Evolutionary conservation across 2,888 invertebrate species (phyloP), one percentile per base, ranked within the genome.

Genomic region (Sinhomidia bicolor): DNA sequence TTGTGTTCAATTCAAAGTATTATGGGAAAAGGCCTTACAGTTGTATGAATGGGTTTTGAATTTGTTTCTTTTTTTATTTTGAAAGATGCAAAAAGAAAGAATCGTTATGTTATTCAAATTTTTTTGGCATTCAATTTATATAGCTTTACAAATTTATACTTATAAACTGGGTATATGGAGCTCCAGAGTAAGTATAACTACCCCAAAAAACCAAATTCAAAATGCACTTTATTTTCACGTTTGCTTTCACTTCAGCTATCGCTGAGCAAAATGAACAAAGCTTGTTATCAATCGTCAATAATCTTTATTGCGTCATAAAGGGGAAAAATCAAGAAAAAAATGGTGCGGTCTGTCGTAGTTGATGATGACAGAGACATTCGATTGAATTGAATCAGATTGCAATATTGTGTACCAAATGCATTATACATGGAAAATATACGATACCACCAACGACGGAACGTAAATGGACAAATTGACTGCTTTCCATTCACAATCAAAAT

Each of bases 381-480:
- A 79, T 57, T 60, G 60, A 79, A 79, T 79, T 14, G 54, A 23
- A 78, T 78, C 29, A 32, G 20, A 10, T 44, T 74, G 51, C n/a
- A 6, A 5, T 32, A 32, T 32, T 32, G n/a, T n/a, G n/a, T n/a
- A 32, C 23, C 10, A 71, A 71, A 36, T 62, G 29, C 12, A 29
- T 57, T 1, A 62, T 29, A 62, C 62, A 62, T 62, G n/a, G n/a
- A n/a, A n/a, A n/a, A n/a, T n/a, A n/a, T n/a, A 62, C 12, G 12
- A 1, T 62, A 20, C 17, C 2, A 23, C 23, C 6, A 20, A 57
- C 57, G 5, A 23, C 23, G 10, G 12, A 57, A 51, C 4, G 57
- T 10, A 5, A 57, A 51, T 51, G 51, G n/a, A 51, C 10, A 51
- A 51, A 51, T 41, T 7, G 10, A 41, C 41, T 5, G 5, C 10